These are phyloP conservation scores for Rhopalosiphum padi DNA, from an alignment of 1,140 invertebrate species.

Conservation along the genomic window DNA sequence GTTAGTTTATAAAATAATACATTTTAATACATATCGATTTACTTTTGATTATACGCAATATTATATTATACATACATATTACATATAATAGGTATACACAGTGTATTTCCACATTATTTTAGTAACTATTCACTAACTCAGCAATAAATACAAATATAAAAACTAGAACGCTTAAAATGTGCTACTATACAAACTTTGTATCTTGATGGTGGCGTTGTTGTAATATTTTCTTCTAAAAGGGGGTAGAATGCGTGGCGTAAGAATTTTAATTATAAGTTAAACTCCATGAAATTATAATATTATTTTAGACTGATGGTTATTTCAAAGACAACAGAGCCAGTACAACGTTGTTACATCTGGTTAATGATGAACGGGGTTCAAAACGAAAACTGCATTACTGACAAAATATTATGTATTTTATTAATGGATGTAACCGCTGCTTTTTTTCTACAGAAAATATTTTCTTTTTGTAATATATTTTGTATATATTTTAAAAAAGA, in stretches of 20 bases:
- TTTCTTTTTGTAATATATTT: neutral
- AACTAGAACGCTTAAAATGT: neutral
- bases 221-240: neutral
- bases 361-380: neutral
- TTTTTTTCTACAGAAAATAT: neutral
- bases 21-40: neutral
- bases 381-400: neutral
- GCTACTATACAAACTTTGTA: neutral
- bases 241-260: neutral
- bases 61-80: neutral
- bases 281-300: neutral
- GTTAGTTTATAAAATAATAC: too few relatives aligned
- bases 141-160: neutral
- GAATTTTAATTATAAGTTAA: neutral
- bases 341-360: neutral
- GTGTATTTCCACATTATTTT: neutral
- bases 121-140: neutral
- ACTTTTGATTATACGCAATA: neutral
- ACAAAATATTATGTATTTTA: slow-evolving; percentile 23
- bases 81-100: too few relatives aligned
- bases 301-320: neutral
- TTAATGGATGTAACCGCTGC: neutral
- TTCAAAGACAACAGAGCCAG: neutral
- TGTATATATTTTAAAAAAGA: neutral
- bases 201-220: neutral